Conservation (phyloP, 1,140 invertebrate species). For the Paramacrobiotus metropolitanus region DNA sequence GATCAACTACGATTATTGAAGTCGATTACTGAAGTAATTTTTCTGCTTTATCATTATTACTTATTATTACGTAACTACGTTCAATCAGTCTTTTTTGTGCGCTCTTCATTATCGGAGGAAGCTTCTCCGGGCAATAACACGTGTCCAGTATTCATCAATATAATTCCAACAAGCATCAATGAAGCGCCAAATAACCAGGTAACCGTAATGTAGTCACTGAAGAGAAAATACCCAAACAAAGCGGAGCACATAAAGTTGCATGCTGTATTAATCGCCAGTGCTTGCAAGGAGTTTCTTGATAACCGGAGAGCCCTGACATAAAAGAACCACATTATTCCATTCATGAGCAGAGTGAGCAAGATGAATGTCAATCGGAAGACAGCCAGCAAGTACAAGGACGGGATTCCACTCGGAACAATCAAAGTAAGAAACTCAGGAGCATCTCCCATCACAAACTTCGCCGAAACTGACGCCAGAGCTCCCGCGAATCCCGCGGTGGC, state of each 20-base stretch:
- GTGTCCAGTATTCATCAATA: not conserved
- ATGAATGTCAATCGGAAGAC: not conserved
- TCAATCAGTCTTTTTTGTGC: too few relatives aligned
- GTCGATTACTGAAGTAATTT: too few relatives aligned
- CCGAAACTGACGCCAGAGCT: not conserved
- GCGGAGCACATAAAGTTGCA: not conserved
- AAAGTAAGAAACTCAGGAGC: too few relatives aligned
- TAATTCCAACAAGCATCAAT: not conserved
- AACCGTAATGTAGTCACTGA: not conserved
- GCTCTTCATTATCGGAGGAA: too few relatives aligned
- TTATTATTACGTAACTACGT: too few relatives aligned
- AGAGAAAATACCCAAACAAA: not conserved
- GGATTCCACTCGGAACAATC: too few relatives aligned
- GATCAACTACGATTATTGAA: too few relatives aligned
- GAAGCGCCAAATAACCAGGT: not conserved
- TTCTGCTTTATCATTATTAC: too few relatives aligned
- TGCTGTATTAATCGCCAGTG: conserved; percentile 1
- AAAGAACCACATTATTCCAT: not conserved
- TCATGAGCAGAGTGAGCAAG: not conserved
- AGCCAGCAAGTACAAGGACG: too few relatives aligned
- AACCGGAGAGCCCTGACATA: not conserved
- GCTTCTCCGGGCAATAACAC: too few relatives aligned
- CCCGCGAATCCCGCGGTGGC: not conserved
- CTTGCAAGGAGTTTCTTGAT: not conserved
- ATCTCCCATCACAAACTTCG: too few relatives aligned